These are phyloP conservation scores for Oxyura jamaicensis DNA, from an alignment of 2,113 vertebrate species.

Conservation along the genomic window DNA sequence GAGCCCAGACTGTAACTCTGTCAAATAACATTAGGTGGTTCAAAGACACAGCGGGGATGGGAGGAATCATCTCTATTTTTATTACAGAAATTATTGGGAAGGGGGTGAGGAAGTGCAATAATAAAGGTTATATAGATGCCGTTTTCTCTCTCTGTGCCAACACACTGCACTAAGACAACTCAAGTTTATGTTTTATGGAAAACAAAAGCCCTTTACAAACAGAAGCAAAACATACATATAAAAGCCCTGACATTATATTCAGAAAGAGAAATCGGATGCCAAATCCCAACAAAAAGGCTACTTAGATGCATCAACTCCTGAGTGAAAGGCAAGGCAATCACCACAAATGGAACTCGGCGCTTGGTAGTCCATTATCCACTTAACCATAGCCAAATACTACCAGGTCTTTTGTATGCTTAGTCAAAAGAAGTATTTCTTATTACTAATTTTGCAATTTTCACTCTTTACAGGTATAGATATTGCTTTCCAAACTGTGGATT, in stretches of 20 bases:
- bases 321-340: not conserved
- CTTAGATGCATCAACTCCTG: not conserved
- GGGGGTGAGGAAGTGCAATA: not conserved
- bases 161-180: not conserved
- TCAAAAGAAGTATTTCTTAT: not conserved
- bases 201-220: conserved; percentile 45
- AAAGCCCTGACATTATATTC: conserved; percentile 18
- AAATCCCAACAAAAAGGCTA: conserved; percentile 13
- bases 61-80: not conserved
- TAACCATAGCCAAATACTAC: not conserved
- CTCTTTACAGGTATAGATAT: not conserved
- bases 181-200: not conserved
- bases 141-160: not conserved
- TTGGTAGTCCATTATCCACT: not conserved
- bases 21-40: not conserved
- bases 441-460: not conserved
- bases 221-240: conserved; percentile 28
- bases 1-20: not conserved
- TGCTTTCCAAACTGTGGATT: not conserved
- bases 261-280: conserved; percentile 17
- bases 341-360: not conserved
- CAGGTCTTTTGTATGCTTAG: not conserved
- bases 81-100: not conserved
- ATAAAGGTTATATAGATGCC: not conserved
- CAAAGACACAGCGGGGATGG: not conserved